A percentile compares a stretch with the other conserved stretches of the same genome.
These are phyloP conservation scores for Hesperophylax magnus DNA, from an alignment of 1,140 invertebrate species.

Conservation along the genomic window DNA sequence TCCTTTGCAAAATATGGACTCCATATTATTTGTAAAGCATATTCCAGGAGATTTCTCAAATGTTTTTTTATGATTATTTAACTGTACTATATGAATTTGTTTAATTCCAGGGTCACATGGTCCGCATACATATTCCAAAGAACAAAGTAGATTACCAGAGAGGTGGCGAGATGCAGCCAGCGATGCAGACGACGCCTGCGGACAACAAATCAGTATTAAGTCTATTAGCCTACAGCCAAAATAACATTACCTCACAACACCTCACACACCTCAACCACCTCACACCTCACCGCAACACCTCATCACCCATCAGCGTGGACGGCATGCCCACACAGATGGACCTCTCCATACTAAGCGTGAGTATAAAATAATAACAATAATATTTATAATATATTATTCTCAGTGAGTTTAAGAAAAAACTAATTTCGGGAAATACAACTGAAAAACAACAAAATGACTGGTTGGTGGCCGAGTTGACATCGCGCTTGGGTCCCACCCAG, in stretches of 20 bases:
- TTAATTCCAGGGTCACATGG: constrained; percentile 54
- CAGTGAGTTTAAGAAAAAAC: no score
- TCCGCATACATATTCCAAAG: constrained; percentile 58
- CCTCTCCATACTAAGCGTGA: constrained; percentile 43
- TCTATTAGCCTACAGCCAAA: constrained; percentile 44
- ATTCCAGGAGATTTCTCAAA: no score
- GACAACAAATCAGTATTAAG: constrained; percentile 53
- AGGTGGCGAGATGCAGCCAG: constrained; percentile 46
- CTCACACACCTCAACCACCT: constrained; percentile 10
- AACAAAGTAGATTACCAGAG: constrained; percentile 53
- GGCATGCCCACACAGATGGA: constrained; percentile 45
- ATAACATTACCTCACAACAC: constrained; percentile 12
- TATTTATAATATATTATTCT: no score
- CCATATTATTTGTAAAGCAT: no score
- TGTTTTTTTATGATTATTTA: no score
- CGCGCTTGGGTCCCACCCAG: no score
- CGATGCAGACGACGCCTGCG: constrained; percentile 45
- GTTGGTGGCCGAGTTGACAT: no score
- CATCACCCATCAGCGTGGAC: constrained; percentile 13
- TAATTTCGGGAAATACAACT: no score
- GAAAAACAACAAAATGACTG: no score
- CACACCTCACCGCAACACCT: background rate
- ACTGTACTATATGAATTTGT: no score
- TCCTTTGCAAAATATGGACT: no score
- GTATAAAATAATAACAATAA: background rate